Base-by-base conservation (phyloP, 2,888 invertebrate species). In the Cerceris ruficornis region DNA sequence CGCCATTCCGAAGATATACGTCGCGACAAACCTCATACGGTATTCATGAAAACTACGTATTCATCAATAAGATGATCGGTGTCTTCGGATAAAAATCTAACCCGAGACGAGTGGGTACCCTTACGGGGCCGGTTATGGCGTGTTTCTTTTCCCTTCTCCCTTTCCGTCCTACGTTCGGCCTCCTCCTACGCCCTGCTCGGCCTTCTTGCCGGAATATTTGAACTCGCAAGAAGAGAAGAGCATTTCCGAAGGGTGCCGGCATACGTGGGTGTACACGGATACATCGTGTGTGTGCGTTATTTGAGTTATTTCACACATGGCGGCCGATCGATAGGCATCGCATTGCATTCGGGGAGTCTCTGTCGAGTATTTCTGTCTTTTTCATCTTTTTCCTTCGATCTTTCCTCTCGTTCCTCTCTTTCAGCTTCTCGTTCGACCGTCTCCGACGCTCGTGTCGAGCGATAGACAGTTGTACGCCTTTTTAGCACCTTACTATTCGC, bases 21-120 rank as follows among this genome's bases (percentile, higher is more conserved):
- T 58, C 42, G 46, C 42, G 69, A 46, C 72, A 70, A 68, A 65
- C 68, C 88, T 87, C 87, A 89, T 87, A 86, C 60, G 82, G 81
- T 88, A 88, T 88, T 87, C 88, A 88, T 88, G 86, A 79, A 87
- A 87, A 83, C 76, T 75, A 80, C 78, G 81, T 84, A 83, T 82
- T 82, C 83, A 82, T 83, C 87, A 86, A 86, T 84, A 85, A 83
- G 81, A 76, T 73, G 83, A 87, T 79, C 78, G 78, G 28, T 17
- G 64, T 43, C 54, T 55, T 2, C 8, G 46, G 61, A 67, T 60
- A 71, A 77, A 78, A 76, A 74, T 77, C 67, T 42, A 41, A 9
- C 50, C 54, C 61, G 52, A 50, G 14, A 58, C 52, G 28, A 5
- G 42, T 13, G 7, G 54, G 42, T 39, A 14, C 43, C 14, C 14